These are phyloP conservation scores for Acrobasis consociella DNA, from an alignment of 2,888 invertebrate genomes.

Conservation along the genomic window DNA sequence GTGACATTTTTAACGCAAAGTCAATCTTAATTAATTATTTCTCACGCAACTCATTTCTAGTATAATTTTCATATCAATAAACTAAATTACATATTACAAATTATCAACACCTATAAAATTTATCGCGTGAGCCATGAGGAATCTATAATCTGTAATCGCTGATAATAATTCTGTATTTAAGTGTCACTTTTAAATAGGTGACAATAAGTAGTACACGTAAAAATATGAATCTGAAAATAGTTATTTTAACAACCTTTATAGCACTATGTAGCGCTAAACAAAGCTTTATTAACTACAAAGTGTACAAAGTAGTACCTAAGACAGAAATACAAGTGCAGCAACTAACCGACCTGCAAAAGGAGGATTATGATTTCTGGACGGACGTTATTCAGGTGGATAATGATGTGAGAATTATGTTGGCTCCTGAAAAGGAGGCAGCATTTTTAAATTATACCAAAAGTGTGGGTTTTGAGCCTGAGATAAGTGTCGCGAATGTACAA, in stretches of 20 bases:
- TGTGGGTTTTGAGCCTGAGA: conserved; percentile 39
- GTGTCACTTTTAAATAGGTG: conserved; percentile 17
- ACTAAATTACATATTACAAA: conserved; percentile 3
- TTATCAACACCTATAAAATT: conserved; percentile 13
- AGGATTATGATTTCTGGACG: conserved; percentile 57
- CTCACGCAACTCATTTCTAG: background rate
- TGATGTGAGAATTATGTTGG: conserved; percentile 50
- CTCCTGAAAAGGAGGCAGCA: conserved; percentile 42
- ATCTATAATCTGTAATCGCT: conserved; percentile 18
- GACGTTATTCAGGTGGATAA: conserved; percentile 54
- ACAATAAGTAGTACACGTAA: conserved; percentile 24
- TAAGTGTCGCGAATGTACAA: conserved; percentile 50
- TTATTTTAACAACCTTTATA: conserved; percentile 27
- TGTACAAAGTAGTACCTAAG: conserved; percentile 76
- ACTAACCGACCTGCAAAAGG: conserved; percentile 68
- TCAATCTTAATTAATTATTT: background rate
- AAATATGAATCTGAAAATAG: conserved; percentile 32
- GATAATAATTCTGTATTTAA: conserved; percentile 14
- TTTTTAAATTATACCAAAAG: conserved; percentile 40
- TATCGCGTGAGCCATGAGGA: conserved; percentile 2
- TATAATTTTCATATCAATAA: conserved; percentile 1
- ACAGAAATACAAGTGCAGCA: conserved; percentile 66
- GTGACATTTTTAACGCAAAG: background rate
- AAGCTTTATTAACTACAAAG: conserved; percentile 81
- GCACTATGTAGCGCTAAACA: conserved; percentile 33